These are phyloP conservation scores for Drosophila novamexicana DNA, from an alignment of 1,140 invertebrate species.

Conservation along the genomic window DNA sequence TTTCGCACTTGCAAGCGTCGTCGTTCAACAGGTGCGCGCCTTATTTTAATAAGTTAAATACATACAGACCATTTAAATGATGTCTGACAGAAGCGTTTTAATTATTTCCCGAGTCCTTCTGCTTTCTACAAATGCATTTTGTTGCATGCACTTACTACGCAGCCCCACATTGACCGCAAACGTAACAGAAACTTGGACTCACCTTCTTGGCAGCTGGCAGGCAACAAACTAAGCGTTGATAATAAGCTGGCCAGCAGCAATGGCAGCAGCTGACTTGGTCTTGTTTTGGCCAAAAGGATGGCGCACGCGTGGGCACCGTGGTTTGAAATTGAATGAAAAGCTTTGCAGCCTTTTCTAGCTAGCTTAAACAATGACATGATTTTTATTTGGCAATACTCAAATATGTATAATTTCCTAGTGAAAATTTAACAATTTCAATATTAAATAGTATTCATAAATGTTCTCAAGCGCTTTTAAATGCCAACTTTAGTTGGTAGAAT, in stretches of 20 bases:
- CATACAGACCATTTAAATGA: background rate
- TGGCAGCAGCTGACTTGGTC: constrained; percentile 37
- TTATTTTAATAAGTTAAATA: background rate
- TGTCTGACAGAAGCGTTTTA: background rate
- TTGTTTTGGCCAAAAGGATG: constrained; percentile 9
- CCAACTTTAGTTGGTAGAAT: background rate
- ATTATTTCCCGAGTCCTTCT: background rate
- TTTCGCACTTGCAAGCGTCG: background rate
- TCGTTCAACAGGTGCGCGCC: constrained; percentile 3
- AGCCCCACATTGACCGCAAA: background rate
- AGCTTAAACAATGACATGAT: background rate
- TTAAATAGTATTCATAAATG: background rate
- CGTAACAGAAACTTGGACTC: constrained; percentile 1
- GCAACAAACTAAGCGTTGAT: constrained; percentile 28
- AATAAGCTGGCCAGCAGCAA: constrained; percentile 25
- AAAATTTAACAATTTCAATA: background rate
- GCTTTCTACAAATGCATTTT: background rate
- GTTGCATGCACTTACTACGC: constrained; percentile 2
- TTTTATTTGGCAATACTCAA: background rate
- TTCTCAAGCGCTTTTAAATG: background rate
- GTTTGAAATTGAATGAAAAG: constrained; percentile 1
- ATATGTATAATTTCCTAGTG: background rate
- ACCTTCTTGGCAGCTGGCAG: constrained; percentile 24
- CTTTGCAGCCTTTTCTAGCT: too few relatives aligned
- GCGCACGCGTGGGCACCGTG: constrained; percentile 40